These are phyloP conservation scores for Philotrypesis tridentata DNA, from an alignment of 1,140 invertebrate genomes.

Conservation along the genomic window DNA sequence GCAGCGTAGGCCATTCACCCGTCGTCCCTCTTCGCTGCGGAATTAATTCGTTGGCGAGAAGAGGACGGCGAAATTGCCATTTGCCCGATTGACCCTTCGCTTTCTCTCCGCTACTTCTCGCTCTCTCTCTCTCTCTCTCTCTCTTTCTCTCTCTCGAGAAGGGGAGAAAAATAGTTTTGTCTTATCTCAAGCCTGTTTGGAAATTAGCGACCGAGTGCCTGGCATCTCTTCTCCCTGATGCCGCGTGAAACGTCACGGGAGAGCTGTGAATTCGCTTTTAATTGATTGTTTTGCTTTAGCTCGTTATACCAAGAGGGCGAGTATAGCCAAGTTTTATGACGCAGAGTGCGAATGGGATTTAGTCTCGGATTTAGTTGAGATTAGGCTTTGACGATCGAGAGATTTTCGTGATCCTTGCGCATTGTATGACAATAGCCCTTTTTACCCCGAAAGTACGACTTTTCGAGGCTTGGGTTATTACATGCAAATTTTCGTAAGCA, in stretches of 20 bases:
- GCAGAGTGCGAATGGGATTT: neutral
- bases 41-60: neutral
- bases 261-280: neutral
- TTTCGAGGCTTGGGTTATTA: no score
- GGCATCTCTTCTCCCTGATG: neutral
- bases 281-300: neutral
- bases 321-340: neutral
- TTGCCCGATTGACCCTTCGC: neutral
- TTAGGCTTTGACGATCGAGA: neutral
- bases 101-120: neutral
- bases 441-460: no score
- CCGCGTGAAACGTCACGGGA: neutral
- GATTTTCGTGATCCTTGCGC: no score
- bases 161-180: neutral
- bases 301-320: neutral
- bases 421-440: no score
- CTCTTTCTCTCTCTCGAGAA: neutral
- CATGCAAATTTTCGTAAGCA: no score
- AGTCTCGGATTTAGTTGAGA: neutral
- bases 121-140: no score
- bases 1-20: neutral
- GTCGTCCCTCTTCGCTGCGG: neutral
- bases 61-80: neutral
- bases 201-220: neutral
- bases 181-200: neutral